Conservation (phyloP, 2,888 invertebrate species). For the Orchestes rusci region DNA sequence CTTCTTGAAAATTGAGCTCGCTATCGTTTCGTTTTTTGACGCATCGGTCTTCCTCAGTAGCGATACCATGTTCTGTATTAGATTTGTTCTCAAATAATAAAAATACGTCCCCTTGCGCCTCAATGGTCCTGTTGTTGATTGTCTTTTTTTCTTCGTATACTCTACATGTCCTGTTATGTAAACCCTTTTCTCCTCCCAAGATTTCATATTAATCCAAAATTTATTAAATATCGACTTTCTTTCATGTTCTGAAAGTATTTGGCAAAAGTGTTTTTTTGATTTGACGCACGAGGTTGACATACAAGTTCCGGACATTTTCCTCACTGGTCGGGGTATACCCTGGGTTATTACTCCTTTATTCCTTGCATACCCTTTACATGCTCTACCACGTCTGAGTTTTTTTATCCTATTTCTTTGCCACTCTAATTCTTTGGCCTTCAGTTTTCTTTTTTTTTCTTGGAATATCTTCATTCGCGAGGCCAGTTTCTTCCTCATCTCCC, state of each 20-base stretch:
- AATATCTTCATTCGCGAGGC: not conserved
- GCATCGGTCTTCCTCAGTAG: conserved; percentile 1
- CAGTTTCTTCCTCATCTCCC: too few species aligned
- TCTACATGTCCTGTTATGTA: conserved; percentile 4
- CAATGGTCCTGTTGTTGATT: conserved; percentile 5
- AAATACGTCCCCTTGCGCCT: conserved; percentile 2
- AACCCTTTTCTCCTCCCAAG: conserved; percentile 2
- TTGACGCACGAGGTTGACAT: conserved; percentile 2
- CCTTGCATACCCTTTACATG: conserved; percentile 4
- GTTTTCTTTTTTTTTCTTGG: conserved; percentile 3
- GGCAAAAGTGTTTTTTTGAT: conserved; percentile 7
- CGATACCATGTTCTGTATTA: conserved; percentile 4
- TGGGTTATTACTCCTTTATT: conserved; percentile 4
- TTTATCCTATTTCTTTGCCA: conserved; percentile 7
- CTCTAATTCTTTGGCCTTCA: conserved; percentile 1
- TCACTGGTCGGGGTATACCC: conserved; percentile 6
- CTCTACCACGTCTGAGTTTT: conserved; percentile 5
- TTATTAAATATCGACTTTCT: conserved; percentile 6
- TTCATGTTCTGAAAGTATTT: conserved; percentile 4
- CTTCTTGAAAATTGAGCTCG: conserved; percentile 1
- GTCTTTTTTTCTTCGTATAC: conserved; percentile 3
- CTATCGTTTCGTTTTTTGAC: not conserved
- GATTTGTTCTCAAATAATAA: conserved; percentile 9
- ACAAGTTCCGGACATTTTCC: conserved; percentile 5
- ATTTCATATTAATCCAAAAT: not conserved